phyloP scores from a whole-genome alignment of 2,113 vertebrate species.

The Phalacrocorax pelagicus region DNA sequence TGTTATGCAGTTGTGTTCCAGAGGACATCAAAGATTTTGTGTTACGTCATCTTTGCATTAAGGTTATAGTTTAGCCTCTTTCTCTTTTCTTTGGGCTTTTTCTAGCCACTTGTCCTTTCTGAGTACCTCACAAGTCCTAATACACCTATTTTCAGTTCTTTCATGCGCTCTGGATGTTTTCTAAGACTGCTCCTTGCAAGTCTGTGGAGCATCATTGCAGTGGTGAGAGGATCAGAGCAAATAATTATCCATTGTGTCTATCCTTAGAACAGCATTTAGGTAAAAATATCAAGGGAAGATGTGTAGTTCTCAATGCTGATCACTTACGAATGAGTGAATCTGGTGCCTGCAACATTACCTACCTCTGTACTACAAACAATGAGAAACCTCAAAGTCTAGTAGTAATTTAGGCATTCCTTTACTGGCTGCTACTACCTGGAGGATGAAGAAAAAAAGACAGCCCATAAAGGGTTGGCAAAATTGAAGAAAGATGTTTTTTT shows the following conservation, averaged over 20 bases:
- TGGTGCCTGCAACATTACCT: background rate
- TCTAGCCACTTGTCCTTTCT: background rate
- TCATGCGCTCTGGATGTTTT: background rate
- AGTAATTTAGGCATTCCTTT: background rate
- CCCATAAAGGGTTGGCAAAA: background rate
- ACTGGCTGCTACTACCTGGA: background rate
- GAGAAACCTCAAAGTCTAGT: background rate
- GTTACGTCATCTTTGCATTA: background rate
- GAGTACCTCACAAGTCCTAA: background rate
- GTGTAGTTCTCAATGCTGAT: background rate
- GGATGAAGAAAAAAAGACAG: background rate
- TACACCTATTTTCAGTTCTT: background rate
- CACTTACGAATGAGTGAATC: background rate
- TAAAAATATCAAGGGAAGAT: background rate
- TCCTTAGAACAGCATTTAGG: background rate
- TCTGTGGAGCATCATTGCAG: background rate
- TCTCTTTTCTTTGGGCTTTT: background rate
- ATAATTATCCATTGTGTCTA: background rate
- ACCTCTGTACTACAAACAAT: background rate
- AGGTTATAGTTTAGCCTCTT: background rate
- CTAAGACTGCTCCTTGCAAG: background rate
- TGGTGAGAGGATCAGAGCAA: background rate
- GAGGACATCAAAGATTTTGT: background rate
- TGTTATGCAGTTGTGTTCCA: background rate
- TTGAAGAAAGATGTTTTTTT: background rate